Evolutionary conservation across 2,797 vertebrate genomes (phyloP), one percentile per base, ranked within the genome.

Genomic region (Hypotaenidia philippensis): DNA sequence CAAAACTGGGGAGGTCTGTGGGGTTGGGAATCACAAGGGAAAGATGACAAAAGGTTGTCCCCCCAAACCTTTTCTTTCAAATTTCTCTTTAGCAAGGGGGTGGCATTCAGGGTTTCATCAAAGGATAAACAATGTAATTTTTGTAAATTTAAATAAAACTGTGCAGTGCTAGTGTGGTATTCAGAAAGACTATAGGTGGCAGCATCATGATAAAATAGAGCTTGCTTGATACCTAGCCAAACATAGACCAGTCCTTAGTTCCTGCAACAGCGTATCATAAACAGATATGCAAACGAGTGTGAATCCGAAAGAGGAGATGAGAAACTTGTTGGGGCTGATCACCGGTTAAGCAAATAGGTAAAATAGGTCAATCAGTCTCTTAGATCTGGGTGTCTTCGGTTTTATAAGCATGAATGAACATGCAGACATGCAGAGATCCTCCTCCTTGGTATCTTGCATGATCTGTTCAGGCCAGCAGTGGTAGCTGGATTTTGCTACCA

Each of bases 181-280:
- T 87, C 83, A 87, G 49, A 80, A 74, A 89, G 82, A 77, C 94
- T 74, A 87, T 83, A 94, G 83, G 52, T 93, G 94, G 88, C 88
- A 95, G 93, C 68, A 92, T 89, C 70, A 80, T 90, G 90, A 83
- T 90, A 70, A 93, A 94, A 89, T 45, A 87, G 36, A 68, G 23
- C 66, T 94, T 83, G 50, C 26, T 65, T 66, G 20, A 12, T 70
- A 29, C 41, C 31, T 34, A 53, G 34, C 44, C 32, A 56, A 65
- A 50, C 10, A 60, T 57, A 78, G 50, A 45, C 80, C 38, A n/a
- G 18, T 32, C 23, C 23, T 44, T 52, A 26, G 29, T 66, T 78
- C 49, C 44, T 91, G 71, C 29, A 68, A 15, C 13, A 19, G 7
- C 0, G 0, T 45, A 16, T 45, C 2, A 6, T 17, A 22, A 92